Conservation (phyloP, 2,888 invertebrate species). For the Sipha maydis region DNA sequence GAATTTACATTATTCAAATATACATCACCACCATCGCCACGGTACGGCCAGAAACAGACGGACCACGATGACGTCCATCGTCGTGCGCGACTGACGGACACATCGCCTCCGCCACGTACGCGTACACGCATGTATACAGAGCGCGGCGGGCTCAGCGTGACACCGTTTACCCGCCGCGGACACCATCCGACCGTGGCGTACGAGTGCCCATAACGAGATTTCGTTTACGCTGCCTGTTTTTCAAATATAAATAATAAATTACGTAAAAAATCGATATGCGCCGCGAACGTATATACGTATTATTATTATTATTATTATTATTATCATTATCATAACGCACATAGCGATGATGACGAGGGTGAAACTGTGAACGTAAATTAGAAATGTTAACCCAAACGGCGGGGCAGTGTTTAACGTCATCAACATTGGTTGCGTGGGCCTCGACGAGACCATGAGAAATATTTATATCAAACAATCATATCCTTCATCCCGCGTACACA, state of each 20-base stretch:
- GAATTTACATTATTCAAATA: slow-evolving; percentile 60
- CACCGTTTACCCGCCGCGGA: slow-evolving; percentile 28
- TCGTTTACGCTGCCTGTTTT: slow-evolving; percentile 20
- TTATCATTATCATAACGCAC: not conserved
- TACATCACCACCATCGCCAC: slow-evolving; percentile 28
- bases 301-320: not conserved
- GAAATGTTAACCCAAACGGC: not conserved
- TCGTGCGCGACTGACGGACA: slow-evolving; percentile 30
- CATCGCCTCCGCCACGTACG: slow-evolving; percentile 13
- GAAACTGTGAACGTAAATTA: slow-evolving; percentile 13
- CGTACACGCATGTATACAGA: too few species aligned
- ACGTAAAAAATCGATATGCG: slow-evolving; percentile 48
- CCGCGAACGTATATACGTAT: not conserved
- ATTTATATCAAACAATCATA: too few species aligned
- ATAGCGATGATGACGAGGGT: not conserved
- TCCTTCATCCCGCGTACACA: too few species aligned
- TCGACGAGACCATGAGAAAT: not conserved
- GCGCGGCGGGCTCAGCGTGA: slow-evolving; percentile 47
- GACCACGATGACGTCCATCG: slow-evolving; percentile 43
- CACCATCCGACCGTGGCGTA: not conserved
- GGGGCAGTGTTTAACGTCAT: not conserved
- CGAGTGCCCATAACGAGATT: slow-evolving; percentile 46
- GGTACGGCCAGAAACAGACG: not conserved
- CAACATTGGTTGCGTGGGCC: not conserved
- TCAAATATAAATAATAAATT: slow-evolving; percentile 49